Percentiles rank a stretch among this genome's conserved stretches.
These are phyloP conservation scores for Zoanthus solanderi DNA, from an alignment of 92 coral and sea anemone species.

Conservation along the genomic window DNA sequence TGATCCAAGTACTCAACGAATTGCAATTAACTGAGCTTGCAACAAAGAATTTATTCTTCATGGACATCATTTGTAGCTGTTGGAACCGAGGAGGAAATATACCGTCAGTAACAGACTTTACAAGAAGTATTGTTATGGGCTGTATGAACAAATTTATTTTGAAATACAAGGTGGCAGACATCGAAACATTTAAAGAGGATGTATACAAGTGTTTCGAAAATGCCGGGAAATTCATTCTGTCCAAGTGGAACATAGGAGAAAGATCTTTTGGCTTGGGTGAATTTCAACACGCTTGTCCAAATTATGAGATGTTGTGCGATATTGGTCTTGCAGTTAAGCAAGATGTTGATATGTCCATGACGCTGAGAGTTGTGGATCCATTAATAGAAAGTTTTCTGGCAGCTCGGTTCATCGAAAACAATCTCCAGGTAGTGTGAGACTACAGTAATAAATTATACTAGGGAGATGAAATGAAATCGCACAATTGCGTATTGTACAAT, in stretches of 20 bases:
- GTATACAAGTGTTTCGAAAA: constrained; percentile 22
- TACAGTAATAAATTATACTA: background rate
- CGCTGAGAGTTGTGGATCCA: constrained; percentile 27
- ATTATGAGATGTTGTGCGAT: constrained; percentile 23
- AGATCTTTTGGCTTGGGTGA: background rate
- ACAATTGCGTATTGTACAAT: background rate
- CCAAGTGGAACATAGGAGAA: constrained; percentile 18
- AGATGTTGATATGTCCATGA: constrained; percentile 23
- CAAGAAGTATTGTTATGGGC: constrained; percentile 17
- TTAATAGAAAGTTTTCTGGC: constrained; percentile 23
- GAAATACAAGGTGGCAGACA: background rate
- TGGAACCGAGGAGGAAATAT: background rate
- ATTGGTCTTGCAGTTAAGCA: constrained; percentile 28
- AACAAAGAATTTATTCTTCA: constrained; percentile 1
- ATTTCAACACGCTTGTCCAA: constrained; percentile 4
- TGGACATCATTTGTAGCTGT: constrained; percentile 6
- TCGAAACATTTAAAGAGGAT: constrained; percentile 14
- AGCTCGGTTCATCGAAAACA: constrained; percentile 10
- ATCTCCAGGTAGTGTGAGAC: background rate
- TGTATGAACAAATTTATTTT: constrained; percentile 3
- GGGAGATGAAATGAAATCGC: background rate
- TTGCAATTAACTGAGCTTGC: background rate
- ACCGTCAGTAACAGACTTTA: background rate
- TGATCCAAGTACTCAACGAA: constrained; percentile 14
- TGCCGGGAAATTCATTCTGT: constrained; percentile 22